Evolutionary conservation across 2,888 invertebrate species (phyloP).

Genomic region (Ectemnius cavifrons): DNA sequence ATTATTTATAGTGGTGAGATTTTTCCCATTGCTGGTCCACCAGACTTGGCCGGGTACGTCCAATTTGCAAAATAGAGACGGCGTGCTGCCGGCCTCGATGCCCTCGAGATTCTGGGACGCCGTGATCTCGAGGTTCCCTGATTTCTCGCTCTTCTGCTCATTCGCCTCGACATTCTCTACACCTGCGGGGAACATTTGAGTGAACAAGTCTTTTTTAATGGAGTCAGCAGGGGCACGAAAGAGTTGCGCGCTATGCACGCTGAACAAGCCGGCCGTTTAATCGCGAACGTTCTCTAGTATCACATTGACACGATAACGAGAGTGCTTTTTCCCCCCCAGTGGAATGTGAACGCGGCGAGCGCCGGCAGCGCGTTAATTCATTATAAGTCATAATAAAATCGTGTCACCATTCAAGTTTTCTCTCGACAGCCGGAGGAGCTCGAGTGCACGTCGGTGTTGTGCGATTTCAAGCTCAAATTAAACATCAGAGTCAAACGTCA

Average conservation of each 20-base stretch:
- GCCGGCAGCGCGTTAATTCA: conserved; percentile 40
- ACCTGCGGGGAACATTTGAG: conserved; percentile 47
- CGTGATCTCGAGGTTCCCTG: conserved; percentile 60
- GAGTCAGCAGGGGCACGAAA: neutral
- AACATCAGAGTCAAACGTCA: too few species aligned
- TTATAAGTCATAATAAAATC: conserved; percentile 33
- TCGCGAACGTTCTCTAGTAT: too few species aligned
- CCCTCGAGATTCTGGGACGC: conserved; percentile 71
- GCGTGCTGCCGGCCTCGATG: conserved; percentile 75
- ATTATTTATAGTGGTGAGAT: conserved; percentile 78
- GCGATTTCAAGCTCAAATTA: too few species aligned
- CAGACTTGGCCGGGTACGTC: conserved; percentile 79
- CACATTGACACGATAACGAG: conserved; percentile 5
- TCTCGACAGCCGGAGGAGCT: conserved; percentile 8
- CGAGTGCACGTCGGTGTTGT: too few species aligned
- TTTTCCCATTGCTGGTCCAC: conserved; percentile 82
- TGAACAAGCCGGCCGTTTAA: neutral
- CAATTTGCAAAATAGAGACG: conserved; percentile 80
- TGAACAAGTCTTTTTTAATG: neutral
- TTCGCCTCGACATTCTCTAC: conserved; percentile 50
- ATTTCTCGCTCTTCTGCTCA: conserved; percentile 47
- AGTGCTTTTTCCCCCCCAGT: neutral
- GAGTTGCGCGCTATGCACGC: neutral
- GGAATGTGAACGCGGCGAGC: conserved; percentile 25
- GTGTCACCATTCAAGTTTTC: conserved; percentile 25